Evolutionary conservation across 2,888 invertebrate species (phyloP), one percentile per base, ranked within the genome.

Genomic region (Venustoraphidia nigricollis): DNA sequence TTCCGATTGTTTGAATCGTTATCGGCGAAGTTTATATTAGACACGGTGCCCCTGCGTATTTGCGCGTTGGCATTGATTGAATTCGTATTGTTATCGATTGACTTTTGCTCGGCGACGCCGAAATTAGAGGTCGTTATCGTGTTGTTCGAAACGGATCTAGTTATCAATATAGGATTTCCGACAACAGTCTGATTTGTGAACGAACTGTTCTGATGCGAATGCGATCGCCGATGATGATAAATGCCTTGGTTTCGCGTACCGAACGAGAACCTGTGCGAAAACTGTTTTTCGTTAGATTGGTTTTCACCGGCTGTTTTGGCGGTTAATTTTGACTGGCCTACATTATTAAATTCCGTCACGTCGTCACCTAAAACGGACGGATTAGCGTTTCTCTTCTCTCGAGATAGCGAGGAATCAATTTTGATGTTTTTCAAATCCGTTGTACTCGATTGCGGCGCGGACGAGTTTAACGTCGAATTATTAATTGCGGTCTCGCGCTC

Each of bases 101-200:
- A 55, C 52, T 59, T 62, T 53, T 60, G 60, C 50, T 61, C 61
- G 45, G 53, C 54, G 41, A 55, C 51, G 47, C 55, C 54, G 34
- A 56, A 52, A 52, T 59, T 61, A 45, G 56, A 48, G 35, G 49
- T 27, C 27, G 27, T 27, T 27, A 27, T 27, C 6, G 27, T 38
- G 42, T 47, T 38, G 9, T 38, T 35, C n/a, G 47, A 47, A 9
- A 36, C 36, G 11, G 47, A 47, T 2, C 47, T 38, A 40, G 37
- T 47, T 14, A 41, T 17, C n/a, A 36, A 14, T 36, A 46, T 10
- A 1, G 42, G 46, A 13, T 41, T 43, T 34, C 43, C 47, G 13
- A 47, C 10, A 14, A 47, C 10, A 14, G 47, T 37, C 35, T 47
- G 43, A 43, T 47, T 36, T 2, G 47, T 36, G n/a, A 47, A 47